Evolutionary conservation across 1,140 invertebrate genomes (phyloP), one percentile per base, ranked within the genome.

Genomic region (Pseudomyrmex pallidus): DNA sequence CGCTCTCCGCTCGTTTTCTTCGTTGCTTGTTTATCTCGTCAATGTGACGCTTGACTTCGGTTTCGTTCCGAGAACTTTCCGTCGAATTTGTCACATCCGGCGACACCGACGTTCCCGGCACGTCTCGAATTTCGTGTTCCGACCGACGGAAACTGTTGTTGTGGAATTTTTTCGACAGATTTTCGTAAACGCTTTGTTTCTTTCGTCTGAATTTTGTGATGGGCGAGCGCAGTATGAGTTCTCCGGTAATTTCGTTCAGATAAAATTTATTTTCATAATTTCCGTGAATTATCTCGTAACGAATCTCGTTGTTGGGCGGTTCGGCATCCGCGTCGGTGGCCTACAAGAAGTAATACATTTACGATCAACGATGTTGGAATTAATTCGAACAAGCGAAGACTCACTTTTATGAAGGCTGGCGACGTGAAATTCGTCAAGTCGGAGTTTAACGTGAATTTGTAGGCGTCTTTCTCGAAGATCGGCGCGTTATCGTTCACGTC

Each of bases 401-500:
- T 48, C 89, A 95, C 95, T 91, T 96, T 97, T 59, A 98, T 95
- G 86, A 96, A 94, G 20, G 97, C 97, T 22, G 95, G 93, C 50
- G 95, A 95, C 2, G 97, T 97, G 89, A 98, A 98, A 89, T 96
- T 96, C 50, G 94, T 96, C 74, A 96, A 94, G 89, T 97, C 96
- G 7, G 96, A 93, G 67, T 97, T 96, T 48, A 98, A 93, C 70
- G 97, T 96, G 86, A 98, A 98, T 91, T 98, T 97, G 91, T 98
- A 98, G 1, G 96, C 93, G 9, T 96, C 94, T 90, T 96, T 96
- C 77, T 97, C 96, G 90, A 99, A 99, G 70, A 96, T 94, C 17
- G 98, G 98, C 62, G 96, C 95, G 92, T 98, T 97, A 91, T 99
- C 98, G 93, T 99, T 99, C 17, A 98, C 96, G 93, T 98, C 98